Base-by-base conservation (phyloP, 2,113 vertebrate species). In the Peromyscus leucopus region DNA sequence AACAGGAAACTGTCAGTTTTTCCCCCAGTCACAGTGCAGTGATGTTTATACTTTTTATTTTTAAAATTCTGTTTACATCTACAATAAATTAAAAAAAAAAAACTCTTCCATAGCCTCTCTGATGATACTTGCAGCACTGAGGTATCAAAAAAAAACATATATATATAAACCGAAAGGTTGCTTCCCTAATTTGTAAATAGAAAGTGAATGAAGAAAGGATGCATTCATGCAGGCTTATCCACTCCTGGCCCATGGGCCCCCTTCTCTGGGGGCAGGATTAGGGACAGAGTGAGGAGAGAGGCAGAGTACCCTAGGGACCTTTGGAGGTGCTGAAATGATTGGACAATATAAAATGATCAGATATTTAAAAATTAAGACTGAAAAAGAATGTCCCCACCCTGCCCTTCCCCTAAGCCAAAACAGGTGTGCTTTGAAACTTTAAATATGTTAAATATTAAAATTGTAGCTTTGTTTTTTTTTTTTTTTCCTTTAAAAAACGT, bases 11-110 rank as follows among this genome's bases (percentile, higher is more conserved):
- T 99, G 99, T 99, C 99, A 99, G 99, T 99, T 99, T 99, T 99
- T 99, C 98, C 99, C 99, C 99, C 99, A 99, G 99, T 99, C 99
- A 99, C 99, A 99, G 99, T 99, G 99, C 99, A 99, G 99, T 98
- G 99, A 99, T 99, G 99, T 99, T 98, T 98, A 98, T 98, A 99
- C 98, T 98, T 99, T 98, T 98, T 99, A 98, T 98, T 98, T 98
- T 99, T 99, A 98, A 98, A 98, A 98, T 99, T 99, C 98, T 98
- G 98, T 98, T 99, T 99, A 98, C 98, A 99, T 99, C 99, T 99
- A 99, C 98, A 99, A 99, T 99, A 99, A 99, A 99, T 99, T 99
- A 99, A 99, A 97, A 98, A 98, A 93, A 46, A 28, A 80, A 59
- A 91, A 69, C 98, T 99, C 99, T 99, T 99, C 99, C 99, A 98